Conservation (phyloP, 2,797 vertebrate genomes). For the Sebastes hubbsi region DNA sequence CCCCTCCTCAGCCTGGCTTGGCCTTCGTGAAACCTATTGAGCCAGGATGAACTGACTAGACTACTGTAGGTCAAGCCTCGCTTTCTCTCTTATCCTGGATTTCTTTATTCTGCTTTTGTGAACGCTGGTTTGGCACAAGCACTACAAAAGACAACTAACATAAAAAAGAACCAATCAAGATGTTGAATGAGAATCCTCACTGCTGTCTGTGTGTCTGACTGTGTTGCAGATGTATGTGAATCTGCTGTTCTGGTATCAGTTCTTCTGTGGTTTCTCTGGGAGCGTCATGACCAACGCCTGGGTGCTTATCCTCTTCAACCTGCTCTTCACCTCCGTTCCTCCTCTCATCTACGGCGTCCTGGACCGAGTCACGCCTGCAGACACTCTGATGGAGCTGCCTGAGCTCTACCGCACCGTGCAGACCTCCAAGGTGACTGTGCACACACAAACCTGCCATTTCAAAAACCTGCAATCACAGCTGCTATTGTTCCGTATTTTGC, state of each 20-base stretch:
- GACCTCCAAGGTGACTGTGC: conserved; percentile 83
- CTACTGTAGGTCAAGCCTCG: too few species aligned
- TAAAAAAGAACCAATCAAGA: background rate
- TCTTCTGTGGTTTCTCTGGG: conserved; percentile 97
- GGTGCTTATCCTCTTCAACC: conserved; percentile 96
- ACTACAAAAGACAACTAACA: background rate
- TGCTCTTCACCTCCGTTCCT: conserved; percentile 93
- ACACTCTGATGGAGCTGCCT: conserved; percentile 84
- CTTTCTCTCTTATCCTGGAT: too few species aligned
- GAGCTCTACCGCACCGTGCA: conserved; percentile 86
- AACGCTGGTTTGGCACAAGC: background rate
- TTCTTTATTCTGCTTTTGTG: too few species aligned
- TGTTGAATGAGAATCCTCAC: background rate
- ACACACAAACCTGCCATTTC: background rate
- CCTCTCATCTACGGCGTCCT: conserved; percentile 91
- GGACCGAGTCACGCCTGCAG: conserved; percentile 86
- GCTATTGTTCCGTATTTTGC: background rate
- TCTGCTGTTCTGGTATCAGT: conserved; percentile 97
- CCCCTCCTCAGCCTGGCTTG: too few species aligned
- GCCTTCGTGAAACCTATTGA: too few species aligned
- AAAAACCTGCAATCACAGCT: background rate
- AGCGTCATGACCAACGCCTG: conserved; percentile 94
- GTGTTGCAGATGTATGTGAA: conserved; percentile 91
- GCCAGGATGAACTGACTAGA: too few species aligned
- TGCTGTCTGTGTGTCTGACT: background rate